Conservation (phyloP, 2,888 invertebrate genomes). For the Ametastegia equiseti region DNA sequence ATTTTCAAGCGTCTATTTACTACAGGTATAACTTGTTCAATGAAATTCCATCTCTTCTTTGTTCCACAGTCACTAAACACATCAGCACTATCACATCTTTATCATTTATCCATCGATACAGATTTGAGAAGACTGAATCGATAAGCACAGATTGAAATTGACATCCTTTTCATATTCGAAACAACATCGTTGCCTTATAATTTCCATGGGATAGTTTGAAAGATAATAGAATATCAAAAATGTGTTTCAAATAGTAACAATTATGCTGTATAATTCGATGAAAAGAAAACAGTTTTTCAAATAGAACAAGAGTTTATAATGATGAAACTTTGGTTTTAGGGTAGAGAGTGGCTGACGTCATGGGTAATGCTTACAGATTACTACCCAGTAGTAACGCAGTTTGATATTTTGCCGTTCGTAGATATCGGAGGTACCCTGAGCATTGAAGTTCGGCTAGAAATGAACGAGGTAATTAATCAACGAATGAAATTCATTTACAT, state of each 20-base stretch:
- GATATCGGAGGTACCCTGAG: slow-evolving; percentile 77
- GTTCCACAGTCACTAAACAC: not conserved
- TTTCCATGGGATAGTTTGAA: not conserved
- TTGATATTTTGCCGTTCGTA: slow-evolving; percentile 74
- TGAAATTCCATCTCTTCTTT: not conserved
- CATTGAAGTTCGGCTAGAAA: slow-evolving; percentile 72
- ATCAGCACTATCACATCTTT: not conserved
- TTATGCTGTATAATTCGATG: not conserved
- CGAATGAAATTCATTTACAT: not conserved
- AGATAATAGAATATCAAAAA: not conserved
- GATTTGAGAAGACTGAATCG: not conserved
- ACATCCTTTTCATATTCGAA: not conserved
- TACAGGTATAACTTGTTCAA: slow-evolving; percentile 68
- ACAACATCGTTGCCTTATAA: not conserved
- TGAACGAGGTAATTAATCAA: slow-evolving; percentile 67
- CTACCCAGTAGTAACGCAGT: slow-evolving; percentile 72
- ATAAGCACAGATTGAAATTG: not conserved
- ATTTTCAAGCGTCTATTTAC: slow-evolving; percentile 75
- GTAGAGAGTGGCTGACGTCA: slow-evolving; percentile 76
- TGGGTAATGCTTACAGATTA: slow-evolving; percentile 74
- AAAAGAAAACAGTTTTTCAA: not conserved
- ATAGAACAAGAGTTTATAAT: not conserved
- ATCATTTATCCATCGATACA: not conserved
- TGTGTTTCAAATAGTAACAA: not conserved
- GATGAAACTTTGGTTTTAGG: slow-evolving; percentile 64